A percentile compares a stretch with the other conserved stretches of the same genome.
Evolutionary conservation across 37 sponge, comb jelly and placozoan genomes (phyloP).

Genomic region (Ephydatia muelleri): DNA sequence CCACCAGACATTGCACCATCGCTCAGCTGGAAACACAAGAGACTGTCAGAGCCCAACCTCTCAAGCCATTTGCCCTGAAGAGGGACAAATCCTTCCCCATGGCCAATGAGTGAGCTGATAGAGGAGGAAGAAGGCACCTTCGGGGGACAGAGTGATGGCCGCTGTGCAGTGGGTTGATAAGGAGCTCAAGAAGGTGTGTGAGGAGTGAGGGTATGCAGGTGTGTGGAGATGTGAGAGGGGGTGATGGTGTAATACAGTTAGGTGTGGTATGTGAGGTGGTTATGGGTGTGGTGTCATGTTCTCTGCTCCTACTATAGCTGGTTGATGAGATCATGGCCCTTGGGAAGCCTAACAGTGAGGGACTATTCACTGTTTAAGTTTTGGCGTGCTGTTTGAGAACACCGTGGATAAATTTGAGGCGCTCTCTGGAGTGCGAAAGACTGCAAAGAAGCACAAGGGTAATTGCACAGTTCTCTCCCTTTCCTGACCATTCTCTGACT

Average conservation of each 20-base stretch:
- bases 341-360: conserved; percentile 10
- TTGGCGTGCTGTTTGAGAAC: conserved; percentile 54
- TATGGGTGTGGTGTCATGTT: too few relatives aligned
- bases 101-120: neutral
- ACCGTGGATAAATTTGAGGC: conserved; percentile 58
- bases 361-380: conserved; percentile 36
- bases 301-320: conserved; percentile 25
- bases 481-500: too few relatives aligned
- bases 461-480: too few relatives aligned
- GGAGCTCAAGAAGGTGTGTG: conserved; percentile 37
- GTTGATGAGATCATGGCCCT: conserved; percentile 33
- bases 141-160: conserved; percentile 33
- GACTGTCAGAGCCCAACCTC: neutral
- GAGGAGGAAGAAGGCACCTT: too few relatives aligned
- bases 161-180: conserved; percentile 69
- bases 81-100: neutral
- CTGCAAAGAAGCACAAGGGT: conserved; percentile 67
- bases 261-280: too few relatives aligned
- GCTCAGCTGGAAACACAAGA: neutral
- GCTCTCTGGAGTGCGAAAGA: conserved; percentile 59
- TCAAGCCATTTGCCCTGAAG: neutral
- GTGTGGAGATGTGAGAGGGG: neutral
- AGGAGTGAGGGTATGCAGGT: too few relatives aligned
- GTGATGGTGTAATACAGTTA: neutral
- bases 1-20: neutral